phyloP scores from a whole-genome alignment of 2,113 vertebrate species.

The Cariama cristata region DNA sequence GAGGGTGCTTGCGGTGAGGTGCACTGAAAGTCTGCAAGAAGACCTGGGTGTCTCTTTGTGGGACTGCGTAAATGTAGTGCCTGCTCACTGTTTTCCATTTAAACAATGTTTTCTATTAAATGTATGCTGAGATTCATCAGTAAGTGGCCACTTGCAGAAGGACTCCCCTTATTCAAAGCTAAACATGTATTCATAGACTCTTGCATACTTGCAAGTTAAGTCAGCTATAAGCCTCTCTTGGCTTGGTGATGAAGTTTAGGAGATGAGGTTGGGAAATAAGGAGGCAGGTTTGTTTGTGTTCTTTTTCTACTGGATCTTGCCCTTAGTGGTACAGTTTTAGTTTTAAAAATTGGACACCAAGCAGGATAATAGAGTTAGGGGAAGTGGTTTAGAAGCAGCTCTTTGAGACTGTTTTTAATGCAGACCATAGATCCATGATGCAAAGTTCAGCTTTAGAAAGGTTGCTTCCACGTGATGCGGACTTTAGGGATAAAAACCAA shows the following conservation, averaged over 20 bases:
- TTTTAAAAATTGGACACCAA: neutral
- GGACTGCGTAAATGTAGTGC: neutral
- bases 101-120: neutral
- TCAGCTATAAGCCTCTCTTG: slow-evolving; percentile 2
- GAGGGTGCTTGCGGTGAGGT: neutral
- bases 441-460: neutral
- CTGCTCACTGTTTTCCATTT: neutral
- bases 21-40: neutral
- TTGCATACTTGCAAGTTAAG: slow-evolving; percentile 15
- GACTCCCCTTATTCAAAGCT: neutral
- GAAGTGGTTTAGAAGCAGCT: neutral
- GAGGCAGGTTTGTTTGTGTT: neutral
- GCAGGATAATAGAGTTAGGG: neutral
- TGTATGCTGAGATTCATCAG: neutral
- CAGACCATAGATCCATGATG: neutral
- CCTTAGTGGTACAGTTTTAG: neutral
- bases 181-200: neutral
- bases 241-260: neutral
- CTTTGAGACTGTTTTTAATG: neutral
- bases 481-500: neutral
- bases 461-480: neutral
- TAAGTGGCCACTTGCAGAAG: neutral
- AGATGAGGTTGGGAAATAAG: neutral
- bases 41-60: neutral
- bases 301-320: neutral